Conservation (phyloP, 2,113 vertebrate species). For the Mola mola region DNA sequence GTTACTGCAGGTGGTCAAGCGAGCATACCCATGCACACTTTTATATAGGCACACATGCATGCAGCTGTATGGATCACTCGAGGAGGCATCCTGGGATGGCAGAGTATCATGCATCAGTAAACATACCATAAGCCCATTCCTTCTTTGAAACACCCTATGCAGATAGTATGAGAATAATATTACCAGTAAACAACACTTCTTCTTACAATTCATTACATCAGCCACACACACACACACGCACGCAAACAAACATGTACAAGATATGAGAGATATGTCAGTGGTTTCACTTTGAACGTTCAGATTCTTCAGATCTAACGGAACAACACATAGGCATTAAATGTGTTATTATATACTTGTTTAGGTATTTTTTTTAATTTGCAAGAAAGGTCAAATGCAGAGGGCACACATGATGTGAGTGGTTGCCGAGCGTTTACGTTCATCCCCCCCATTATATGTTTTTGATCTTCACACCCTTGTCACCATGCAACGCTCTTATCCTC, state of each 20-base stretch:
- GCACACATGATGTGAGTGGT: conserved; percentile 9
- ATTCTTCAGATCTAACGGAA: conserved; percentile 3
- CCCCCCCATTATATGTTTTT: conserved; percentile 5
- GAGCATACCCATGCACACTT: no score
- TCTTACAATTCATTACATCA: conserved; percentile 75
- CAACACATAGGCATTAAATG: background rate
- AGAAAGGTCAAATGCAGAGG: background rate
- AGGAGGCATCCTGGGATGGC: background rate
- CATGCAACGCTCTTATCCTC: conserved; percentile 16
- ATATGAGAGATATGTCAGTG: conserved; percentile 29
- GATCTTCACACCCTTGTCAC: conserved; percentile 7
- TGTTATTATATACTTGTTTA: background rate
- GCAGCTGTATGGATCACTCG: no score
- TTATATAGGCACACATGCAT: no score
- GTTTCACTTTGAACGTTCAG: conserved; percentile 21
- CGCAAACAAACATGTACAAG: conserved; percentile 23
- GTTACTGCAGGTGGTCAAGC: no score
- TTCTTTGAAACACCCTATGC: conserved; percentile 17
- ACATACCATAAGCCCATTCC: background rate
- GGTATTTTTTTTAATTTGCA: background rate
- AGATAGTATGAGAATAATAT: conserved; percentile 35
- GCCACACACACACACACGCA: conserved; percentile 35
- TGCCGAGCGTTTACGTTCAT: background rate
- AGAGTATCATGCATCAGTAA: background rate
- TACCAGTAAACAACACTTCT: conserved; percentile 50